phyloP scores from a whole-genome alignment of 2,113 vertebrate genomes.

The Hypomesus transpacificus region DNA sequence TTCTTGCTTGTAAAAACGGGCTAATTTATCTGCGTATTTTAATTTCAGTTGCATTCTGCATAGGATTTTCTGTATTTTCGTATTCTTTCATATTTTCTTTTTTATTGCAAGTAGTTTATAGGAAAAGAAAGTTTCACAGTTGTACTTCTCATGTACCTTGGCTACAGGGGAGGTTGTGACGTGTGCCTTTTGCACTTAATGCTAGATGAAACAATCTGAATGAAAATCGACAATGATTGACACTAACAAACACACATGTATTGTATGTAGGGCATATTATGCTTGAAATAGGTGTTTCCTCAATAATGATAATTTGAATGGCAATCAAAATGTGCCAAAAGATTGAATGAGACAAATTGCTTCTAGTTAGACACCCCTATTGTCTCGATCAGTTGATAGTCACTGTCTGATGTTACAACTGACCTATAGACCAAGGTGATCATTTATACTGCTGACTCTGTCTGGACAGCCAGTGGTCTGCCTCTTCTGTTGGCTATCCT shows the following conservation, averaged over 20 bases:
- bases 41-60: constrained; percentile 34
- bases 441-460: constrained; percentile 45
- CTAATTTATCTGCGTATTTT: constrained; percentile 48
- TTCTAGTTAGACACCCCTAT: constrained; percentile 35
- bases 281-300: constrained; percentile 54
- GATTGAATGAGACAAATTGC: constrained; percentile 43
- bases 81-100: constrained; percentile 25
- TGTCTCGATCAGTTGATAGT: constrained; percentile 46
- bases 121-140: constrained; percentile 40
- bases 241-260: constrained; percentile 48
- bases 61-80: constrained; percentile 26
- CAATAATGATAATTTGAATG: constrained; percentile 58
- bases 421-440: constrained; percentile 55
- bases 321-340: constrained; percentile 59
- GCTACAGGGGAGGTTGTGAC: constrained; percentile 57
- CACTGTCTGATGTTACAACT: constrained; percentile 51
- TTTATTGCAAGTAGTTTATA: constrained; percentile 36
- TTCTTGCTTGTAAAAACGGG: constrained; percentile 56
- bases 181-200: constrained; percentile 74
- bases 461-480: constrained; percentile 51
- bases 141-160: constrained; percentile 48
- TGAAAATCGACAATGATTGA: constrained; percentile 69
- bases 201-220: constrained; percentile 61
- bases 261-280: constrained; percentile 29
- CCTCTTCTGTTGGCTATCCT: constrained; percentile 27